A percentile compares a stretch with the other conserved stretches of the same genome.
These are phyloP conservation scores for Hapalemur alaotrensis DNA, from an alignment of 2,797 vertebrate genomes.

Conservation along the genomic window DNA sequence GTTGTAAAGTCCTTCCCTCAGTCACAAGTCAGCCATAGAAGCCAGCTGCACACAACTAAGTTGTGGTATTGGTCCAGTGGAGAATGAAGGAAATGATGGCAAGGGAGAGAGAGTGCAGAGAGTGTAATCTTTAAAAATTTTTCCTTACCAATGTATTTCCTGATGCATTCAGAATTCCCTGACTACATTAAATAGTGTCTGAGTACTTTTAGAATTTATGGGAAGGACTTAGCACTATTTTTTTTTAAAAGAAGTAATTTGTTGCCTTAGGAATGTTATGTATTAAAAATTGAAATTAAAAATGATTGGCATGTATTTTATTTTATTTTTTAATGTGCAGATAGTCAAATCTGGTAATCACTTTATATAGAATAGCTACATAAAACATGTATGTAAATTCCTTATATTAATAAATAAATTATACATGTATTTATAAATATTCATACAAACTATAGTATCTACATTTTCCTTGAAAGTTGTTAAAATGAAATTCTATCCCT, in stretches of 20 bases:
- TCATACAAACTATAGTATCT: background rate
- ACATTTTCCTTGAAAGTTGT: conserved; percentile 1
- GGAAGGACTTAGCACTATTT: background rate
- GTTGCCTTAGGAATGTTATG: background rate
- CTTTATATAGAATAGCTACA: background rate
- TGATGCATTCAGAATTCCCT: background rate
- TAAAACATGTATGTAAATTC: background rate
- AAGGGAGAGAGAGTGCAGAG: background rate
- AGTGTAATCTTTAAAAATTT: background rate
- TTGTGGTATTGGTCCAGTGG: background rate
- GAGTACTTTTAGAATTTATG: conserved; percentile 44
- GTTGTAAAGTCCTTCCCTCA: too few species aligned
- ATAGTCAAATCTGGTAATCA: background rate
- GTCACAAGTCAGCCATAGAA: background rate
- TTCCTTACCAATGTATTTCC: background rate
- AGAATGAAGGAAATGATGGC: background rate
- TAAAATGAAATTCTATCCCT: background rate
- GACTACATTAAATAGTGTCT: background rate
- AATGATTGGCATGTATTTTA: background rate
- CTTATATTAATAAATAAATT: background rate
- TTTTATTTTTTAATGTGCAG: background rate
- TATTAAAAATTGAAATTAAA: conserved; percentile 34
- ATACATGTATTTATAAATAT: background rate
- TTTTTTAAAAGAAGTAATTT: background rate
- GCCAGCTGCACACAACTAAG: background rate